Evolutionary conservation across 2,797 vertebrate species (phyloP).

Genomic region (Telmatherina bonti): DNA sequence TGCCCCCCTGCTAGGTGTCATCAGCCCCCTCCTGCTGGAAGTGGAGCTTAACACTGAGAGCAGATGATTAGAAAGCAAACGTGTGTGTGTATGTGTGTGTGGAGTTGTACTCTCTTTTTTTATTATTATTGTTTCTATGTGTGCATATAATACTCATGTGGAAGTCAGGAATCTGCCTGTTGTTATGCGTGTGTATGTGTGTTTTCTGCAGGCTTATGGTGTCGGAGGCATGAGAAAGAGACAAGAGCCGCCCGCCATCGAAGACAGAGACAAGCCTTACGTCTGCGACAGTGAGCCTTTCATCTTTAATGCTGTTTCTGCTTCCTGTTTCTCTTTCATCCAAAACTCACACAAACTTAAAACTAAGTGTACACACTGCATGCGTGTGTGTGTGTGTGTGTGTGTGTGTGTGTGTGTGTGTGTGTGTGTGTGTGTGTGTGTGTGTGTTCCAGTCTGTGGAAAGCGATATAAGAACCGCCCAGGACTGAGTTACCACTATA

Average conservation of each 20-base stretch:
- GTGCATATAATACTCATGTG: constrained; percentile 13
- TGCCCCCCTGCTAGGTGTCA: constrained; percentile 82
- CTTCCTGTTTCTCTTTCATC: neutral
- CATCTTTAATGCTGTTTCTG: constrained; percentile 11
- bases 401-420: constrained; percentile 53
- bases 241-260: constrained; percentile 88
- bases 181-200: constrained; percentile 33
- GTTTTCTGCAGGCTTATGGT: too few species aligned
- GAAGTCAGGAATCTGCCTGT: constrained; percentile 13
- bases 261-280: constrained; percentile 96
- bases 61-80: constrained; percentile 76
- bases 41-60: constrained; percentile 74
- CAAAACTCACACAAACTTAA: neutral
- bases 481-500: constrained; percentile 96
- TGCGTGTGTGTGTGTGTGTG: too few species aligned
- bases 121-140: constrained; percentile 9
- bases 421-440: too few species aligned
- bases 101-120: constrained; percentile 28
- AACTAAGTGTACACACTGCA: neutral
- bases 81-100: constrained; percentile 23
- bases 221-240: constrained; percentile 94
- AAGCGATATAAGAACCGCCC: constrained; percentile 96
- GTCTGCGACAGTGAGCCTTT: constrained; percentile 94
- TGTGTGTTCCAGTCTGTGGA: constrained; percentile 85
- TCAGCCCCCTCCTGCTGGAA: constrained; percentile 80